A percentile compares a stretch with the other conserved stretches of the same genome.
Conservation (phyloP, 2,113 vertebrate genomes). For the Pangasianodon gigas region DNA sequence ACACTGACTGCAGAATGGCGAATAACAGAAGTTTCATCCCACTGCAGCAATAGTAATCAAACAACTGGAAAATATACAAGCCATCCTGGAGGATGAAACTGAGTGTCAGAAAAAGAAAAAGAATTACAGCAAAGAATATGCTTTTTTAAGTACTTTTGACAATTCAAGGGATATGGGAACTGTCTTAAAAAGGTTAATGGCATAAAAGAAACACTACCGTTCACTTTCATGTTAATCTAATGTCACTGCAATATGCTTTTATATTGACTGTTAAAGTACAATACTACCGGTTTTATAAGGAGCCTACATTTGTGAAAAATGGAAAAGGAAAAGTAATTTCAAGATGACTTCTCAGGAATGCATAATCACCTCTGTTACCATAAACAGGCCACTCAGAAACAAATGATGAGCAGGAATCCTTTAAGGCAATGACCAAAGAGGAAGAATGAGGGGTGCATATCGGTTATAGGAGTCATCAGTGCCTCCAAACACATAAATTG, state of each 20-base stretch:
- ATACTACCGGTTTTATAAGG: neutral
- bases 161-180: neutral
- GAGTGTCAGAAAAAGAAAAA: neutral
- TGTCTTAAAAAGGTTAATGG: neutral
- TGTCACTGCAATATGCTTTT: neutral
- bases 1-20: conserved; percentile 82
- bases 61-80: conserved; percentile 93
- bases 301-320: too few species aligned
- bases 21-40: conserved; percentile 91
- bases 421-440: conserved; percentile 72
- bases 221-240: neutral
- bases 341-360: neutral
- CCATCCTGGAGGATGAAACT: conserved; percentile 78
- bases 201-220: neutral
- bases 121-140: neutral
- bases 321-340: too few species aligned
- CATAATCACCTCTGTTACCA: conserved; percentile 75
- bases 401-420: conserved; percentile 67
- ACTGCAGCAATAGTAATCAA: conserved; percentile 92
- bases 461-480: conserved; percentile 69
- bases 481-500: conserved; percentile 79
- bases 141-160: too few species aligned
- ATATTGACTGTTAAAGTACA: neutral
- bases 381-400: conserved; percentile 71
- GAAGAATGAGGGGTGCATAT: conserved; percentile 71